Percentiles rank a stretch among this genome's conserved stretches.
Conservation (phyloP, 2,113 vertebrate species). For the Mus pahari region DNA sequence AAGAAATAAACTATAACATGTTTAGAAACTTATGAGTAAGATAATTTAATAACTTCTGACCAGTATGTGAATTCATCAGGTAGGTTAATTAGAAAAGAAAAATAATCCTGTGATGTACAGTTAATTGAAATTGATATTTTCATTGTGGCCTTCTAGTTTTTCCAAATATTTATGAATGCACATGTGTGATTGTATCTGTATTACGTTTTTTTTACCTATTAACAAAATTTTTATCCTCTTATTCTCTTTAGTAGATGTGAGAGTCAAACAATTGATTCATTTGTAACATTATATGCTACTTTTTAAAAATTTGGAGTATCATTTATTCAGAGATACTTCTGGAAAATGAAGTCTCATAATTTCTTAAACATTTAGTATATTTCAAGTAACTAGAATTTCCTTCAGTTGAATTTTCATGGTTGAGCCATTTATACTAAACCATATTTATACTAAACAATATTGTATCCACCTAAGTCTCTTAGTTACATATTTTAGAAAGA, state of each 20-base stretch:
- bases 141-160: background rate
- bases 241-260: background rate
- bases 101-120: background rate
- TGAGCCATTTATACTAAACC: background rate
- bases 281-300: background rate
- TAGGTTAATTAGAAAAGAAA: background rate
- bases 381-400: background rate
- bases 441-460: background rate
- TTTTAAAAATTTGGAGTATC: background rate
- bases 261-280: background rate
- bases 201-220: background rate
- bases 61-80: background rate
- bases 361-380: constrained; percentile 14
- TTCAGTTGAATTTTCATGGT: background rate
- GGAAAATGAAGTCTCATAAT: background rate
- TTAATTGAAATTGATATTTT: background rate
- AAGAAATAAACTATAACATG: background rate
- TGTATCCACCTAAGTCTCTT: background rate
- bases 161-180: background rate
- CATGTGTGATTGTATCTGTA: background rate
- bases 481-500: background rate
- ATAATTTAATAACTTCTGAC: background rate
- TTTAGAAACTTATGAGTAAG: background rate
- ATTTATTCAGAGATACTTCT: background rate
- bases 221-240: background rate